Evolutionary conservation across 2,888 invertebrate species (phyloP).

Genomic region (Parelbella ahira): DNA sequence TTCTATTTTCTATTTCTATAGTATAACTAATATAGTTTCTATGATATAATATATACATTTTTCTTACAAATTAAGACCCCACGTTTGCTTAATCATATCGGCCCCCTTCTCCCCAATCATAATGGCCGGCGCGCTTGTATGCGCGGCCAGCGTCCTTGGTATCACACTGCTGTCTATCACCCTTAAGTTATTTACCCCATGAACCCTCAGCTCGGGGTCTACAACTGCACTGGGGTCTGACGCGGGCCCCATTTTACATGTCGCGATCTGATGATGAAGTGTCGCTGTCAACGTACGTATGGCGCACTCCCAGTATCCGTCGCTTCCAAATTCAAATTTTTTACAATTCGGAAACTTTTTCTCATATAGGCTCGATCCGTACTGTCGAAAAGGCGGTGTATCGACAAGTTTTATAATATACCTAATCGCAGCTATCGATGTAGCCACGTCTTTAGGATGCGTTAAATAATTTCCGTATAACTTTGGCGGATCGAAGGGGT

Average conservation of each 20-base stretch:
- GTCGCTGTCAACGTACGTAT: slow-evolving; percentile 81
- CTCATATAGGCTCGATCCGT: slow-evolving; percentile 78
- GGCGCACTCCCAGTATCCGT: slow-evolving; percentile 85
- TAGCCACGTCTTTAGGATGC: slow-evolving; percentile 79
- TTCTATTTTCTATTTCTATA: too few relatives aligned
- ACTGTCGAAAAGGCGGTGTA: slow-evolving; percentile 80
- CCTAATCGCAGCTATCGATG: slow-evolving; percentile 80
- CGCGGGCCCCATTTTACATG: slow-evolving; percentile 84
- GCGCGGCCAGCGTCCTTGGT: slow-evolving; percentile 83
- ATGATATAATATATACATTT: too few relatives aligned
- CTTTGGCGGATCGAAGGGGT: slow-evolving; percentile 84
- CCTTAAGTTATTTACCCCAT: slow-evolving; percentile 81
- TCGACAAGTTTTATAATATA: slow-evolving; percentile 78
- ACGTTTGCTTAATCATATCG: slow-evolving; percentile 80
- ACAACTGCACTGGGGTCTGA: slow-evolving; percentile 82
- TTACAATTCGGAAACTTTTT: slow-evolving; percentile 79
- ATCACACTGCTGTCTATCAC: slow-evolving; percentile 86
- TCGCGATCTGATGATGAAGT: slow-evolving; percentile 85
- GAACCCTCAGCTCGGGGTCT: slow-evolving; percentile 81
- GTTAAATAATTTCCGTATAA: slow-evolving; percentile 87
- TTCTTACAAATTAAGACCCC: slow-evolving; percentile 52
- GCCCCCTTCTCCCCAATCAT: slow-evolving; percentile 88
- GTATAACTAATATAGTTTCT: too few relatives aligned
- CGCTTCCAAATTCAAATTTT: slow-evolving; percentile 73
- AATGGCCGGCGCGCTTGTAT: slow-evolving; percentile 84